Evolutionary conservation across 1,140 invertebrate genomes (phyloP), one percentile per base, ranked within the genome.

Genomic region (Adoxophyes honmai): DNA sequence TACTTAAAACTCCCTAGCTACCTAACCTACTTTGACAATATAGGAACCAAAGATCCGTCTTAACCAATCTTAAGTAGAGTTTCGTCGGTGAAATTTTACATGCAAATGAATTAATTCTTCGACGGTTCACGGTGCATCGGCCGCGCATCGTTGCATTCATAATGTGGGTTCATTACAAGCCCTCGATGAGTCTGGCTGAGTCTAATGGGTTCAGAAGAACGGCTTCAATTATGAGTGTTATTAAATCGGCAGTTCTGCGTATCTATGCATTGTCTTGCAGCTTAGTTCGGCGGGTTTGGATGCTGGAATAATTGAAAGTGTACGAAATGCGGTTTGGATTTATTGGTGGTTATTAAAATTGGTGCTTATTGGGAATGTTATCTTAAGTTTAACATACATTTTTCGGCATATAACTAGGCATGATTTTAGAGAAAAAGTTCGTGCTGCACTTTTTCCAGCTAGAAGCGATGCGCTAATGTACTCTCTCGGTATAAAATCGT

Each of bases 91-190:
- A 83, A 83, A 75, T 84, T 87, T 85, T 84, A 81, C 76, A 87
- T 84, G 84, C 77, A 87, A 87, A 87, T 86, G 81, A 87, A 86
- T 87, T 84, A 87, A 85, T 87, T 86, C 84, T 86, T 87, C 83
- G 71, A 70, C 70, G 70, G 63, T 64, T 59, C 71, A 60, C 64
- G 68, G 67, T 73, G 80, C 81, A 80, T 75, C 75, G 66, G 68
- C 73, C 73, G 75, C 78, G 81, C 76, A 73, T 88, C 82, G 81
- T 83, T 86, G 85, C 85, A 88, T 88, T 88, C 79, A 88, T 88
- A 88, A 88, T 88, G 80, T 71, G 75, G 75, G 82, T 88, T 88
- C 85, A 86, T 88, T 88, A 88, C 82, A 75, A 64, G 59, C 55
- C 60, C 70, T 73, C 75, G 63, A 71, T 70, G 65, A 74, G 74